Evolutionary conservation across 2,797 vertebrate genomes (phyloP).

Genomic region (Sebastes miniatus): DNA sequence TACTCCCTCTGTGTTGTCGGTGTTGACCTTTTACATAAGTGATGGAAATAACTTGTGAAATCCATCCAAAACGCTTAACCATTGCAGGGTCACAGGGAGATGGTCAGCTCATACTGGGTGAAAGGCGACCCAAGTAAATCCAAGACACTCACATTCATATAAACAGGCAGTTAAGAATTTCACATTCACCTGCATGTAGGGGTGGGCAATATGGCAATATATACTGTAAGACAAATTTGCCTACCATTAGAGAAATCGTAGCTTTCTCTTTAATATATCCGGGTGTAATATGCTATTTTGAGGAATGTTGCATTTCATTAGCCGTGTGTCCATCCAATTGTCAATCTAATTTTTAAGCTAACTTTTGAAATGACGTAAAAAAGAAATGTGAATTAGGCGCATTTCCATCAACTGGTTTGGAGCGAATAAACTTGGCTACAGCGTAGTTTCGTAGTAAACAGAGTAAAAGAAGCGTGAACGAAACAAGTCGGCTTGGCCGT

Average conservation of each 20-base stretch:
- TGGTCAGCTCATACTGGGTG: no score
- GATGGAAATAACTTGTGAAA: neutral
- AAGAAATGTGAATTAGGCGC: neutral
- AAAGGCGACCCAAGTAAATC: neutral
- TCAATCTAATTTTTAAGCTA: accelerated
- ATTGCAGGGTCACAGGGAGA: neutral
- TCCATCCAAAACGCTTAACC: neutral
- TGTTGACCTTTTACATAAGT: neutral
- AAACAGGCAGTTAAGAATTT: neutral
- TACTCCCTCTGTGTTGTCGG: neutral
- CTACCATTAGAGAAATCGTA: neutral
- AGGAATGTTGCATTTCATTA: neutral
- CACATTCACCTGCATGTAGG: neutral
- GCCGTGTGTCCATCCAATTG: neutral
- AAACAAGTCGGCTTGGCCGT: neutral
- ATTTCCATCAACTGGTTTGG: neutral
- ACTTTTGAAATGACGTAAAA: neutral
- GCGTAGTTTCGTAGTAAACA: neutral
- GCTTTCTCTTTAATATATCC: neutral
- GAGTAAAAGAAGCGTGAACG: neutral
- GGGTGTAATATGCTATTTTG: neutral
- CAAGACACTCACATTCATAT: neutral
- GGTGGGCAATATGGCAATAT: neutral
- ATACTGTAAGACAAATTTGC: neutral
- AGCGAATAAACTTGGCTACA: neutral